These are phyloP conservation scores for Bimastos eiseni DNA, from an alignment of 2,888 invertebrate genomes.

Conservation along the genomic window DNA sequence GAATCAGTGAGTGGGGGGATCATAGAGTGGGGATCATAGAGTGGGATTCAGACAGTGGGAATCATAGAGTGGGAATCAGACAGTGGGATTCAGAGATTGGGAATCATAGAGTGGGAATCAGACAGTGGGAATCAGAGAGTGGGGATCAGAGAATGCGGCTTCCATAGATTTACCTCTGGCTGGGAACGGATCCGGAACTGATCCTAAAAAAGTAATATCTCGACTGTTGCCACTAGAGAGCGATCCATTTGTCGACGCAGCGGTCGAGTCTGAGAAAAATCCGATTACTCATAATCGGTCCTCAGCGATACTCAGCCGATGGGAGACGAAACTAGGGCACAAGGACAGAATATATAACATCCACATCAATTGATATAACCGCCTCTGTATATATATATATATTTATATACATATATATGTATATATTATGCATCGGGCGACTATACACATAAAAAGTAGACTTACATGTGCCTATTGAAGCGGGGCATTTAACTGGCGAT, in stretches of 20 bases:
- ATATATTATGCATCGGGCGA: background rate
- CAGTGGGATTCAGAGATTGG: too few species aligned
- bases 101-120: too few species aligned
- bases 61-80: too few species aligned
- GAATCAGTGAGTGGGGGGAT: too few species aligned
- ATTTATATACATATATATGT: too few species aligned
- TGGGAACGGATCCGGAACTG: background rate
- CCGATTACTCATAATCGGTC: background rate
- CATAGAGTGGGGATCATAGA: too few species aligned
- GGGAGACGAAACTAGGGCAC: background rate
- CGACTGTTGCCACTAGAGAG: background rate
- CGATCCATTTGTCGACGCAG: background rate
- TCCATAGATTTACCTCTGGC: background rate
- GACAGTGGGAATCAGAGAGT: too few species aligned
- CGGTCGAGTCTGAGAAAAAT: background rate
- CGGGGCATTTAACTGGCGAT: background rate
- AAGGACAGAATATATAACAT: background rate
- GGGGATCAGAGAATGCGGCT: background rate
- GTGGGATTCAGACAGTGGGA: too few species aligned
- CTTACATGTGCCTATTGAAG: background rate
- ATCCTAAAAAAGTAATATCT: background rate
- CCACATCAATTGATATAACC: background rate
- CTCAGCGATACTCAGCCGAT: background rate
- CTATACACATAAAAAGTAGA: background rate
- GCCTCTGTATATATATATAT: background rate